Base-by-base conservation (phyloP, 2,888 invertebrate species). In the Temnothorax unifasciatus region DNA sequence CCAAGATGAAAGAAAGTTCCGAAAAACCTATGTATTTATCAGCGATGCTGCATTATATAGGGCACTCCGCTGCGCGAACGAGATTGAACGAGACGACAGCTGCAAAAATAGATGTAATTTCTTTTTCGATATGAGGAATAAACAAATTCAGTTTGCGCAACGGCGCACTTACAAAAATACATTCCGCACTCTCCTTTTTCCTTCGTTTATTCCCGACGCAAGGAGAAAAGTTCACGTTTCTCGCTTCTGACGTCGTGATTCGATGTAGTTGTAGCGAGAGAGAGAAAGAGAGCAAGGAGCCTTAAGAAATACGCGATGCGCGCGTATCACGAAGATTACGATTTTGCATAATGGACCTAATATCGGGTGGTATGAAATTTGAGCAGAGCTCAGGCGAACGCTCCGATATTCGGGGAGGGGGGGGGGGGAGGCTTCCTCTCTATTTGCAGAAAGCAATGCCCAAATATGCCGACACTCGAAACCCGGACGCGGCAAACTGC, bases 381-480 rank as follows among this genome's bases (percentile, higher is more conserved):
- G 66, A 77, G 52, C 50, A 66, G 76, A 66, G 76, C 6, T 47
- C 29, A 15, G 57, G 54, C 57, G 29, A 47, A 57, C n/a, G 44
- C 18, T 29, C 8, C 57, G 44, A 34, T 52, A 77, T 25, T 18
- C 38, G n/a, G 8, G 38, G 21, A 2, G 50, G 21, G 21, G 9
- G 34, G 41, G 21, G 4, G 38, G 38, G 21, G 4, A 38, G 57
- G 25, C 15, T 15, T 41, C 13, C 29, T 47, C 18, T 41, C 44
- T 69, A 79, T 79, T 79, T 79, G 57, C 34, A 29, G 44, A 76
- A 38, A 64, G 13, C 38, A 52, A 71, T 79, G 71, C 57, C 57
- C 71, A 79, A 77, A 57, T 79, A 79, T 59, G 57, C 57, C 71
- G 71, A 71, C 34, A 34, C 44, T 25, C 71, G 75, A 75, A 63